Base-by-base conservation (phyloP, 2,113 vertebrate species). In the Dipodomys stephensi region DNA sequence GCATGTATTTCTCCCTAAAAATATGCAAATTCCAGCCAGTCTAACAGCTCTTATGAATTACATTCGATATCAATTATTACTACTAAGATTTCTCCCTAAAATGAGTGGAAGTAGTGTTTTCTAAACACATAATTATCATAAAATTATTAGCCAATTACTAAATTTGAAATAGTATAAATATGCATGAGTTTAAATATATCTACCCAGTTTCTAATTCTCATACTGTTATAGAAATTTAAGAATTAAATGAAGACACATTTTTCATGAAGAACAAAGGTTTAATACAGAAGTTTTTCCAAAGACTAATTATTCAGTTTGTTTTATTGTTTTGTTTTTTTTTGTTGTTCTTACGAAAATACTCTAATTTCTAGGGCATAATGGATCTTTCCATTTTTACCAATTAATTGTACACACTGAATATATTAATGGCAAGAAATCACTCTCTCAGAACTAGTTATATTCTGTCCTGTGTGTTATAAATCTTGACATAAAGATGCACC, bases 241-340 rank as follows among this genome's bases (percentile, higher is more conserved):
- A 86, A 78, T 22, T 81, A 64, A 88, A 25, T 49, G 32, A 49
- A 81, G 72, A 89, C 28, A 27, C 39, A 30, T 30, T 49, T 84
- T 92, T 46, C 27, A 7, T 28, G 46, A 90, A 78, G 77, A 89
- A 35, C 20, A 39, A 80, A 30, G 44, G 4, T 86, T 91, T 83
- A 44, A 67, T 72, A 77, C 11, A 25, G 6, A 82, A 85, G 64
- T 91, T 46, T 87, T 79, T 83, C 44, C 72, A 90, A n/a, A 73
- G 46, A 35, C 68, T 68, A 77, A 15, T 83, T 44, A 83, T 91
- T 87, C 22, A 25, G 5, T 73, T 35, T 27, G 6, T 93, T 88
- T 20, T 87, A 23, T 65, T 80, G 44, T 62, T 87, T 74, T 30
- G 89, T 83, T 83, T 89, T 87, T 87, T 87, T 84, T 86, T 67